Evolutionary conservation across 1,140 invertebrate genomes (phyloP).

Genomic region (Eriocheir sinensis): DNA sequence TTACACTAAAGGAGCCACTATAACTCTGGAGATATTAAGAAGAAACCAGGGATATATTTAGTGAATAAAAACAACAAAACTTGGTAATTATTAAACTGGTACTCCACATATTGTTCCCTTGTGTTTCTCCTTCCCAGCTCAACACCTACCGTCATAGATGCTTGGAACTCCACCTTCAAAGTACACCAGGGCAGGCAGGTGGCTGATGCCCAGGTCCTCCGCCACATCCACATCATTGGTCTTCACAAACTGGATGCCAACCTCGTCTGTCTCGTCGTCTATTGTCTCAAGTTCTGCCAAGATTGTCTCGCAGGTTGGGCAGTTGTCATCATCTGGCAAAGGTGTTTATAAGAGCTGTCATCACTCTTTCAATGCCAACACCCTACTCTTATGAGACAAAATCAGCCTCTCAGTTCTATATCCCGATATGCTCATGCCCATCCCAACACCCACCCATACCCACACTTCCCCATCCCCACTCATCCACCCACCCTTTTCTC

Average conservation of each 20-base stretch:
- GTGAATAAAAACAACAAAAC: neutral
- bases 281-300: conserved; percentile 95
- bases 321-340: conserved; percentile 88
- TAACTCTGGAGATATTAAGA: neutral
- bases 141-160: conserved; percentile 94
- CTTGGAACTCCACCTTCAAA: conserved; percentile 96
- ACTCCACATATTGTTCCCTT: neutral
- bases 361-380: too few species aligned
- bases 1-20: neutral
- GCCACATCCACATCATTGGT: conserved; percentile 94
- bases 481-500: neutral
- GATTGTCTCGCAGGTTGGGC: conserved; percentile 91
- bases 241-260: conserved; percentile 96
- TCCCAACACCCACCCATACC: neutral
- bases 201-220: conserved; percentile 92
- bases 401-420: too few species aligned
- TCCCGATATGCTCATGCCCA: too few species aligned
- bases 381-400: too few species aligned
- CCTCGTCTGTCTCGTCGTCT: conserved; percentile 95
- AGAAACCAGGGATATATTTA: neutral
- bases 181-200: conserved; percentile 90
- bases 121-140: neutral
- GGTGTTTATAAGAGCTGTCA: too few species aligned
- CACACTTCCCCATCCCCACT: neutral
- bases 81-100: neutral